Base-by-base conservation (phyloP, 1,140 invertebrate genomes). In the Macrosteles quadrilineatus region DNA sequence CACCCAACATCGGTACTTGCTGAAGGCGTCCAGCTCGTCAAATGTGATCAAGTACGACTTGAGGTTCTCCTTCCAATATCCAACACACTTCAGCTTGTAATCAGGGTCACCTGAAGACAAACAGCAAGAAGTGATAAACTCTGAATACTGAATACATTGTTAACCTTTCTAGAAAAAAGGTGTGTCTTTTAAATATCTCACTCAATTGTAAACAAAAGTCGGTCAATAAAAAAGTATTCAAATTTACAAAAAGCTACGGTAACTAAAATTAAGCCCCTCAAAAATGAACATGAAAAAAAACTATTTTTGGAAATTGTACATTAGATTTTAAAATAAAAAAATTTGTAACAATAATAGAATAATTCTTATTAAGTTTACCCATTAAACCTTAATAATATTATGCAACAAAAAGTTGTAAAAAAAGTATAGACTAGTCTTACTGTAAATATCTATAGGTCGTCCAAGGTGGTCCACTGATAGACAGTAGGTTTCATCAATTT, bases 21-120 rank as follows among this genome's bases (percentile, higher is more conserved):
- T 97, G 74, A 95, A 93, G 0, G 97, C 92, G 86, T 99, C 97
- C 72, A 98, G 83, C 78, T 96, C 94, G 80, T 98, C 96, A 79
- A 94, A 98, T 0, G 97, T 99, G 70, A 98, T 95, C 1, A 99
- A 81, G 83, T 98, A 98, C 0, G 96, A 98, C 80, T 94, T 96
- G 0, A 98, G 85, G 86, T 98, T 98, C 80, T 99, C 97, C 80
- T 98, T 97, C 94, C 95, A 98, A 80, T 89, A 98, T 1, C 96
- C 97, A 75, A 98, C 96, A 80, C 97, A 99, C 78, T 96, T 95
- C 89, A 99, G 91, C 78, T 90, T 90, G 76, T 98, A 97, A 86
- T 99, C 97, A 14, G 96, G 94, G 77, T 96, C 93, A 85, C 93
- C 90, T 91, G 73, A 9, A 27, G 29, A 62, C 11, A 62, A 25